A percentile compares a stretch with the other conserved stretches of the same genome.
These are phyloP conservation scores for Drosophila neutralis DNA, from an alignment of 2,888 invertebrate genomes.

Conservation along the genomic window DNA sequence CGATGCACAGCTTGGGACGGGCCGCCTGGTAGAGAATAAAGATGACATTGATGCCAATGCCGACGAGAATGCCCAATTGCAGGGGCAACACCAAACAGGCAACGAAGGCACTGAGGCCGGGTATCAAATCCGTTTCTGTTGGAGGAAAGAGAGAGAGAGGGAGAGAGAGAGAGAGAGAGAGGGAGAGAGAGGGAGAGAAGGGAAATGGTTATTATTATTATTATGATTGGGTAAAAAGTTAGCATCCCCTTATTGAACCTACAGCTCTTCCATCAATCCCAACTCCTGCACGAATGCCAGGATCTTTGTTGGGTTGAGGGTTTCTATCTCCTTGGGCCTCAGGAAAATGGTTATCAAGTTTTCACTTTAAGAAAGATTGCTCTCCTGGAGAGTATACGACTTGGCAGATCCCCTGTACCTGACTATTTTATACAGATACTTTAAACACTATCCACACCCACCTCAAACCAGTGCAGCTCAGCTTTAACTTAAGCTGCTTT, in stretches of 20 bases:
- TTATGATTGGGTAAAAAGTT: too few species aligned
- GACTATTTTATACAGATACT: neutral
- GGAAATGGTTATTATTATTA: neutral
- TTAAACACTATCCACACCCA: neutral
- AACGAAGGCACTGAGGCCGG: conserved; percentile 93
- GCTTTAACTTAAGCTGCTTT: neutral
- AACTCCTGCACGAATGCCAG: too few species aligned
- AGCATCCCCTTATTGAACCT: too few species aligned
- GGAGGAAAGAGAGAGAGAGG: too few species aligned
- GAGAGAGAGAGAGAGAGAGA: too few species aligned
- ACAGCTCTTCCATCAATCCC: too few species aligned
- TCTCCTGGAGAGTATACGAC: neutral
- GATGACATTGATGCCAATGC: conserved; percentile 92
- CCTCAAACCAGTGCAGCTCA: neutral
- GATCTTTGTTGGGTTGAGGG: too few species aligned
- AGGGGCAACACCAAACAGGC: conserved; percentile 93
- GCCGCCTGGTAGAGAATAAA: conserved; percentile 95
- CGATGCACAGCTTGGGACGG: conserved; percentile 92
- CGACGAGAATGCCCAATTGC: conserved; percentile 94
- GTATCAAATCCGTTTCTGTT: conserved; percentile 93
- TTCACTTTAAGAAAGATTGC: neutral
- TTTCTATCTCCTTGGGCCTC: too few species aligned
- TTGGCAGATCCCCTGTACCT: neutral
- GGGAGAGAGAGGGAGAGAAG: too few species aligned
- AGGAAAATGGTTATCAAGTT: neutral